These are phyloP conservation scores for Myotis findleyi DNA, from an alignment of 2,797 vertebrate species.

Conservation along the genomic window DNA sequence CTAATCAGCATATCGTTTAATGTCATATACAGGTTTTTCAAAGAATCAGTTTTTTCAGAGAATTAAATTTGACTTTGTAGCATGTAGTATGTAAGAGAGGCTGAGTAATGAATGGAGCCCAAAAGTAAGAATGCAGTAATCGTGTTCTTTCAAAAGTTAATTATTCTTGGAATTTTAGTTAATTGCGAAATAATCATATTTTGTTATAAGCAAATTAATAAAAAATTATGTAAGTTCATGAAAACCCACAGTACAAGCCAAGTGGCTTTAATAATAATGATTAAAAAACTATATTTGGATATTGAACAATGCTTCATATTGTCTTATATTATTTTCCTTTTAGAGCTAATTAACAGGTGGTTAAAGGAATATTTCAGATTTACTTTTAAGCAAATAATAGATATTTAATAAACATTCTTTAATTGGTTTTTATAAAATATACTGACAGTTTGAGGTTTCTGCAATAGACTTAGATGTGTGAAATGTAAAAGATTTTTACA, in stretches of 20 bases:
- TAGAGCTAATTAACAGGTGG: not conserved
- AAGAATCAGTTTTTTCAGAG: not conserved
- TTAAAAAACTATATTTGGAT: not conserved
- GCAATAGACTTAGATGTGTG: not conserved
- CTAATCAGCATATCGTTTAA: not conserved
- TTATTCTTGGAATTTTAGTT: conserved; percentile 38
- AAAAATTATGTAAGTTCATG: conserved; percentile 32
- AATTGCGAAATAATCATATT: not conserved
- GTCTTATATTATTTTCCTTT: conserved; percentile 4
- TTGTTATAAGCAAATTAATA: conserved; percentile 28
- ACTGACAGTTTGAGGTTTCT: not conserved
- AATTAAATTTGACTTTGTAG: conserved; percentile 1
- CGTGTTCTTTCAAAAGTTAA: not conserved
- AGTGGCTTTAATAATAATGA: not conserved
- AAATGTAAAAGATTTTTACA: not conserved
- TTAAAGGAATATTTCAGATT: conserved; percentile 19
- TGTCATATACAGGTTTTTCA: not conserved
- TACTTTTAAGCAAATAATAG: conserved; percentile 11
- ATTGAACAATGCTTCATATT: not conserved
- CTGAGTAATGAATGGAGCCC: conserved; percentile 18
- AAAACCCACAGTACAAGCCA: not conserved
- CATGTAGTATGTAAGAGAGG: not conserved
- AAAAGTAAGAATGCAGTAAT: not conserved
- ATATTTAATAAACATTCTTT: not conserved
- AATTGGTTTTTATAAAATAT: not conserved